Conservation (phyloP, 2,113 vertebrate genomes). For the Phalacrocorax brasilianus region DNA sequence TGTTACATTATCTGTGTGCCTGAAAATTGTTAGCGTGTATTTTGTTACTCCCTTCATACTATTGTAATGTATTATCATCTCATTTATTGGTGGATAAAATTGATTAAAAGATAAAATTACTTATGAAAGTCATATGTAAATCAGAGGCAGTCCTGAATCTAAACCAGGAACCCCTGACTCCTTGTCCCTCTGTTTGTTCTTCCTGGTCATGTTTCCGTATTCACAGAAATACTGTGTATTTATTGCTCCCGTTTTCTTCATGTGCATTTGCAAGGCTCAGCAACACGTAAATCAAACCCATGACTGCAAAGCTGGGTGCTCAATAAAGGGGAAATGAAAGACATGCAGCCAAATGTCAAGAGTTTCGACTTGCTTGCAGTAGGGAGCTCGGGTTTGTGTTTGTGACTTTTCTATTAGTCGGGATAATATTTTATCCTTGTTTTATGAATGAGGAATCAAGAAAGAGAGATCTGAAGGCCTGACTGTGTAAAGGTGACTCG, state of each 20-base stretch:
- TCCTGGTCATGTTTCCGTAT: not conserved
- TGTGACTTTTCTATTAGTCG: not conserved
- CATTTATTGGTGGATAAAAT: not conserved
- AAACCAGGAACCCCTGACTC: not conserved
- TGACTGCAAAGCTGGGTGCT: not conserved
- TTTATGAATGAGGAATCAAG: not conserved
- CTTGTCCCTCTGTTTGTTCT: not conserved
- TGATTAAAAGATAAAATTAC: not conserved
- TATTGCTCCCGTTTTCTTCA: not conserved
- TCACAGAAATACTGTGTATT: not conserved
- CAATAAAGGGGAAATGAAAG: not conserved
- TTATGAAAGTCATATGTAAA: accelerated
- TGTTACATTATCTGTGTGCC: not conserved
- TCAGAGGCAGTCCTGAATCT: not conserved
- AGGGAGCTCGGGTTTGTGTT: not conserved
- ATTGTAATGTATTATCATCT: not conserved
- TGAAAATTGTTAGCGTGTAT: not conserved
- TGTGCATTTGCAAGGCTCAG: not conserved
- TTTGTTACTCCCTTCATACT: not conserved
- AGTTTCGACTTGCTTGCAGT: not conserved
- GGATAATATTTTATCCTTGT: not conserved
- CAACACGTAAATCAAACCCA: not conserved
- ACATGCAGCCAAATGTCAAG: not conserved
- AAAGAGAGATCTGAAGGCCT: not conserved
- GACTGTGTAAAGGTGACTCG: not conserved